Base-by-base conservation (phyloP, 2,888 invertebrate species). In the Ferrisia virgata region DNA sequence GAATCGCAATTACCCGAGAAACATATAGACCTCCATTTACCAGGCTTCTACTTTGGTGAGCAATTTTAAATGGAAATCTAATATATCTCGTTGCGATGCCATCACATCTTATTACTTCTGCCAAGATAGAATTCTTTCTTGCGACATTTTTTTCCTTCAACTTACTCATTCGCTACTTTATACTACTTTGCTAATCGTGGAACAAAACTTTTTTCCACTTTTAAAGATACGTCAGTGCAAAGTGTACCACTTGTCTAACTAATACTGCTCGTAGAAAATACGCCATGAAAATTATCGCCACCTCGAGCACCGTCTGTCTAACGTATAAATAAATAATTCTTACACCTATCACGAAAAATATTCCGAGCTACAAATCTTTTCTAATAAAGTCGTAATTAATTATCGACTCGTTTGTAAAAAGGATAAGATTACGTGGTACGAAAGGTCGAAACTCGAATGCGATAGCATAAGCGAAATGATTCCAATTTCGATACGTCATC, bases 61-160 rank as follows among this genome's bases (percentile, higher is more conserved):
- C 81, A 81, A 81, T 53, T 81, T 81, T 53, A 81, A 81, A 81
- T 81, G 81, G 81, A 53, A 81, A 81, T 81, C 81, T 53, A 53
- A 81, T 81, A 47, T 81, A 81, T 81, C 81, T 81, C 36, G 76
- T 64, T 18, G 39, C 76, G 76, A 25, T 43, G 81, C 28, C 81
- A 81, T 33, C 81, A 33, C 31, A 53, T 81, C 81, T 53, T 81
- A 53, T 81, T 53, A 81, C 81, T 53, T 53, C 43, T 47, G 53
- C 53, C 81, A 33, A 33, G 43, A 43, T 36, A 36, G 58, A 81
- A 81, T 64, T 53, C 58, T n/a, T 13, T 11, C 11, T 40, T 13
- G 5, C 18, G n/a, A 36, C 36, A n/a, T 18, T 18, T n/a, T 18
- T 47, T n/a, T 18, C 8, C 36, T 4, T 4, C 36, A 6, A 8